Evolutionary conservation across 1,140 invertebrate genomes (phyloP).

Genomic region (Rhyacophila brunnea): DNA sequence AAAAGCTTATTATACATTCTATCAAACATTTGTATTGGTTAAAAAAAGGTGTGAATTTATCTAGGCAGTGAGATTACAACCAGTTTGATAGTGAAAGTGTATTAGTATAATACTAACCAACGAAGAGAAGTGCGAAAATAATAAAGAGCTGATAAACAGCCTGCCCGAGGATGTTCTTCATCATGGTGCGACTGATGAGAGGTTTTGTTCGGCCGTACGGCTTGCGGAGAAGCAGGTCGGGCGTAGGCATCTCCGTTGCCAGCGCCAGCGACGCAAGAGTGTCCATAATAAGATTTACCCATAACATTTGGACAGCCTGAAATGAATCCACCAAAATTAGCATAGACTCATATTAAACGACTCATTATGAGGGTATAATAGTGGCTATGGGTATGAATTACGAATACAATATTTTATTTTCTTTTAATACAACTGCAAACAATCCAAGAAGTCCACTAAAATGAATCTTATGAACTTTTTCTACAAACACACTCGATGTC

Average conservation of each 20-base stretch:
- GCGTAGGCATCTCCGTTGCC: constrained; percentile 97
- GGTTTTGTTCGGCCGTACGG: constrained; percentile 98
- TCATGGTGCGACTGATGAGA: constrained; percentile 98
- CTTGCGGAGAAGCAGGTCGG: constrained; percentile 90
- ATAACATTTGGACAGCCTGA: constrained; percentile 99
- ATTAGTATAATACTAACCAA: constrained; percentile 70
- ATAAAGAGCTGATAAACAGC: constrained; percentile 94
- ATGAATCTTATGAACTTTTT: too few species aligned
- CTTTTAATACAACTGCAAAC: too few species aligned
- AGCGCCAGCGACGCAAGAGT: constrained; percentile 97
- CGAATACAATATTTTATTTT: too few species aligned
- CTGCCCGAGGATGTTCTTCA: constrained; percentile 99
- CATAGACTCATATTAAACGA: too few species aligned
- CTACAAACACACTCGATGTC: too few species aligned
- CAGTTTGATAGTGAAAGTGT: constrained; percentile 10
- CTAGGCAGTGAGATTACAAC: too few species aligned
- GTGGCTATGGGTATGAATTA: too few species aligned
- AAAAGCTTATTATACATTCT: too few species aligned
- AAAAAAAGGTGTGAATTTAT: too few species aligned
- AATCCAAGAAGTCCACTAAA: too few species aligned
- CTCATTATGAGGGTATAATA: too few species aligned
- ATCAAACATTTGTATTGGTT: too few species aligned
- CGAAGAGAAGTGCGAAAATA: constrained; percentile 92
- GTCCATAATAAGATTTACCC: constrained; percentile 99
- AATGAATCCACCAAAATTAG: constrained; percentile 7